Evolutionary conservation across 2,113 vertebrate genomes (phyloP), one percentile per base, ranked within the genome.

Genomic region (Otis tarda): DNA sequence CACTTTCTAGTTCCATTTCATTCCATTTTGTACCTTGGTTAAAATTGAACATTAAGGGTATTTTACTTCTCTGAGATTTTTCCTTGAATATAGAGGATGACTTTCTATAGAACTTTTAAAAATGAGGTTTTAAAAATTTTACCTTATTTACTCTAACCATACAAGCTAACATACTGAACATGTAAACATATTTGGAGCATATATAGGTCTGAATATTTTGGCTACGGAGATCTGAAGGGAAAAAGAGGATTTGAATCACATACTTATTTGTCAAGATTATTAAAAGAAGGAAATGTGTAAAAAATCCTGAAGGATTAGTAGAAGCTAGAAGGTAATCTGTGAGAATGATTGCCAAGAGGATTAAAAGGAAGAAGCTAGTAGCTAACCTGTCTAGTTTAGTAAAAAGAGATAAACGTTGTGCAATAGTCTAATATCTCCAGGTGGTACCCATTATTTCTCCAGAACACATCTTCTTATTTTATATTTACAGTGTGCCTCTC

Each of bases 111-210:
- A 35, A 69, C 21, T 59, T 97, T 79, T 75, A 55, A 90, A 97
- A 96, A 86, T 68, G 16, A 93, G 70, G 77, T 57, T 49, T 43
- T 45, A 12, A 50, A 39, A 68, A 90, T 69, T 35, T 25, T 16
- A 24, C 55, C 35, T 80, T 85, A 91, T 94, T 95, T 97, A 60
- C 75, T 93, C 60, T 75, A 79, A 85, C 15, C 19, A 89, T 93
- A 53, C 67, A 96, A 96, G 75, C 61, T 93, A 56, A 95, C 97
- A 95, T 87, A 94, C 52, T 91, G 83, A 96, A 19, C 20, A 80
- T 70, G 79, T 94, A 93, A 88, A 91, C 60, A 60, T 87, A 91
- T 39, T 79, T 92, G 67, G 76, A 91, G 28, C 19, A 91, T 77
- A n/a, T 69, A 59, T 45, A 79, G 33, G 79, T 93, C 90, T 94